Conservation (phyloP, 1,140 invertebrate genomes). For the Contarinia nasturtii region DNA sequence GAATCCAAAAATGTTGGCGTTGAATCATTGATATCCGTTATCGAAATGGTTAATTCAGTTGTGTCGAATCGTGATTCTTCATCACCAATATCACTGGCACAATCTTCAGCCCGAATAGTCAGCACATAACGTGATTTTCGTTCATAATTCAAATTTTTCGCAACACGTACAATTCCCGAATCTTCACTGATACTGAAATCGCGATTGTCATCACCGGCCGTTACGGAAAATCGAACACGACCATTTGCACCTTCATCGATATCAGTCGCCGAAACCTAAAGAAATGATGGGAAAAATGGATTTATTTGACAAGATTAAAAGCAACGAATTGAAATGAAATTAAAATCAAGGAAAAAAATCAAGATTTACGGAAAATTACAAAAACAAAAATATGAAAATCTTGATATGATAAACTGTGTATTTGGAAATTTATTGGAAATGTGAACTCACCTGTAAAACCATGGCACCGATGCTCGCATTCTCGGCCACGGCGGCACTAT, state of each 20-base stretch:
- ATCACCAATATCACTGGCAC: constrained; percentile 40
- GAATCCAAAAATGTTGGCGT: constrained; percentile 79
- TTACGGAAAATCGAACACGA: constrained; percentile 69
- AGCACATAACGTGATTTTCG: constrained; percentile 65
- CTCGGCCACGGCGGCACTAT: constrained; percentile 72
- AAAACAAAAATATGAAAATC: no score
- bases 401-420: no score
- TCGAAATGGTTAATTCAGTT: constrained; percentile 38
- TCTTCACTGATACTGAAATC: constrained; percentile 83
- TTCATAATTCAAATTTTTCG: constrained; percentile 83
- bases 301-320: not conserved
- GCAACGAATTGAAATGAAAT: not conserved
- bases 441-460: constrained; percentile 56
- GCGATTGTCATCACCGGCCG: constrained; percentile 72
- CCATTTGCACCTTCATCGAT: constrained; percentile 77
- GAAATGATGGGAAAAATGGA: constrained; percentile 3
- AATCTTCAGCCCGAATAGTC: constrained; percentile 74
- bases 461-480: constrained; percentile 84
- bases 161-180: constrained; percentile 68
- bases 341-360: not conserved
- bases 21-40: constrained; percentile 90
- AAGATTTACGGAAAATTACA: constrained; percentile 1
- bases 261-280: constrained; percentile 76
- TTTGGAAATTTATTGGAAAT: no score
- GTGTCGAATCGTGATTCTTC: constrained; percentile 37